phyloP scores from a whole-genome alignment of 1,140 invertebrate genomes.

The Pollicipes pollicipes region DNA sequence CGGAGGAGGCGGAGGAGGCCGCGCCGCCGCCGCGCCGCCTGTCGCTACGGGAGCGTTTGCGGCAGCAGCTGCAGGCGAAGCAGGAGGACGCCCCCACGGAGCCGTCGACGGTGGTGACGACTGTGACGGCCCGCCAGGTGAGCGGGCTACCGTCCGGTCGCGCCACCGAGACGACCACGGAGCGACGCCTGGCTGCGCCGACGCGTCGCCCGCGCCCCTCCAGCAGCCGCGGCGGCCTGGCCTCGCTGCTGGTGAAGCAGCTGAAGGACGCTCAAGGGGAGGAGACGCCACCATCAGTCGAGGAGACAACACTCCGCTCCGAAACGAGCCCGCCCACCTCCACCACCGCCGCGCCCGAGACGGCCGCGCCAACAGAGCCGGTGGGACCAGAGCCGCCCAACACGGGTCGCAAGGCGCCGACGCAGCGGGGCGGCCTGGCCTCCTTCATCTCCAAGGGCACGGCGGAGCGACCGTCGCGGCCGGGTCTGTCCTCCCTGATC shows the following conservation, averaged over 20 bases:
- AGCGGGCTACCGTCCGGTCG: too few species aligned
- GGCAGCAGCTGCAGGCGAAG: not conserved
- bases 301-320: constrained; percentile 6
- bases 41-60: not conserved
- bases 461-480: constrained; percentile 13
- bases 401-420: not conserved
- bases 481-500: constrained; percentile 12
- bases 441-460: constrained; percentile 13
- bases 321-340: too few species aligned
- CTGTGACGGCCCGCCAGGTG: too few species aligned
- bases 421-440: not conserved
- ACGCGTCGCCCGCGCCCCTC: not conserved
- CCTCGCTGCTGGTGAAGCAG: not conserved
- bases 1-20: not conserved
- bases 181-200: too few species aligned
- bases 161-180: not conserved
- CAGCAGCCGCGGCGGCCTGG: not conserved
- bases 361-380: not conserved
- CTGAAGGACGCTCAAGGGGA: not conserved
- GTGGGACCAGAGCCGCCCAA: too few species aligned
- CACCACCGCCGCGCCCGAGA: not conserved
- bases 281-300: too few species aligned
- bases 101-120: not conserved
- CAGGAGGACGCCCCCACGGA: not conserved
- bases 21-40: not conserved